Conservation (phyloP, 2,797 vertebrate genomes). For the Schizopygopsis malacanthus region DNA sequence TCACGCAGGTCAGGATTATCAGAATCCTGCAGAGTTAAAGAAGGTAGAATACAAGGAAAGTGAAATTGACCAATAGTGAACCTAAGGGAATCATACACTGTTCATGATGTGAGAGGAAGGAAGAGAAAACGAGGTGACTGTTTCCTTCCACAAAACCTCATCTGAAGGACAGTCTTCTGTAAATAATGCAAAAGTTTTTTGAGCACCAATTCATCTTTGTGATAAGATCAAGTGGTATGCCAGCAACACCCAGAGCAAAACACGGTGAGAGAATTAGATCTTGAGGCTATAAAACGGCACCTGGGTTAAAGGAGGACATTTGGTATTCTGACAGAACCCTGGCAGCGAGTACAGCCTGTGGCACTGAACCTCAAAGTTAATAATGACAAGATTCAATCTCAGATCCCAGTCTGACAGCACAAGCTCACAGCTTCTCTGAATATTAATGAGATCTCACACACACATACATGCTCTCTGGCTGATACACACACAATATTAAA, state of each 20-base stretch:
- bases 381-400: slow-evolving; percentile 35
- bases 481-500: slow-evolving; percentile 2
- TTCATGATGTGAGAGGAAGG: background rate
- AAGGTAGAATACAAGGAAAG: slow-evolving; percentile 11
- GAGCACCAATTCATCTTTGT: slow-evolving; percentile 10
- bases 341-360: slow-evolving; percentile 22
- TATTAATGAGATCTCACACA: slow-evolving; percentile 17
- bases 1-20: slow-evolving; percentile 97
- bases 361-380: slow-evolving; percentile 48
- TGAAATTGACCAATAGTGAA: background rate
- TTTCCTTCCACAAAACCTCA: background rate
- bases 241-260: slow-evolving; percentile 40
- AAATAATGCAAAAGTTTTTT: slow-evolving; percentile 41
- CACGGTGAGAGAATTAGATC: slow-evolving; percentile 19
- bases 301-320: slow-evolving; percentile 22
- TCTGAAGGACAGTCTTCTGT: slow-evolving; percentile 31
- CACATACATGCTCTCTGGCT: background rate
- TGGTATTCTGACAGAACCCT: slow-evolving; percentile 44
- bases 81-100: background rate
- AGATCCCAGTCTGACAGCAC: slow-evolving; percentile 36
- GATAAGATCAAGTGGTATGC: slow-evolving; percentile 27
- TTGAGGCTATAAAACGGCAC: slow-evolving; percentile 4
- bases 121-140: background rate
- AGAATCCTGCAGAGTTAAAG: slow-evolving; percentile 82
- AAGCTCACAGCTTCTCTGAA: background rate